Conservation (phyloP, 1,140 invertebrate genomes). For the Halesus radiatus region DNA sequence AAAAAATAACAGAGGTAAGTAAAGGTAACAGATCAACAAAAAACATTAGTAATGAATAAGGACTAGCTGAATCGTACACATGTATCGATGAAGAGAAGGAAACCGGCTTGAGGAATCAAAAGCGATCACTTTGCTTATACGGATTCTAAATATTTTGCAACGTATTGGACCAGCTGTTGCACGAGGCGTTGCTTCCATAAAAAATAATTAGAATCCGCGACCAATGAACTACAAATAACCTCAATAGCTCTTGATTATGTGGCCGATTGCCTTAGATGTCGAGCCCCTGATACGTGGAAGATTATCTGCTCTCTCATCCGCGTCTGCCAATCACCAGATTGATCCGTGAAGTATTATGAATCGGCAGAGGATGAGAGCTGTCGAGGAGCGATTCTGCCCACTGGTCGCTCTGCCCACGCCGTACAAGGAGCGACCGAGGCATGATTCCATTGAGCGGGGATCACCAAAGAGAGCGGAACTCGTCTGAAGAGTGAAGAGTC, state of each 20-base stretch:
- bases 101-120: too few relatives aligned
- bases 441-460: not conserved
- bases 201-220: too few relatives aligned
- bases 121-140: too few relatives aligned
- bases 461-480: not conserved
- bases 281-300: not conserved
- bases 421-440: not conserved
- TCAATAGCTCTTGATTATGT: not conserved
- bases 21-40: too few relatives aligned
- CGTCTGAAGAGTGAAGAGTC: not conserved
- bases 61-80: too few relatives aligned
- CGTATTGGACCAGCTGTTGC: too few relatives aligned
- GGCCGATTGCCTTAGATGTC: not conserved
- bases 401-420: not conserved
- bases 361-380: not conserved
- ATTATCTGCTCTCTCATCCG: not conserved
- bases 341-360: not conserved
- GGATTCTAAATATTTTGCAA: too few relatives aligned
- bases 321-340: slow-evolving; percentile 1
- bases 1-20: too few relatives aligned
- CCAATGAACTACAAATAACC: too few relatives aligned
- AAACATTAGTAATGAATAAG: too few relatives aligned
- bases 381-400: not conserved
- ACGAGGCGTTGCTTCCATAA: too few relatives aligned
- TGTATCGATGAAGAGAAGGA: too few relatives aligned